These are phyloP conservation scores for Liparis tanakae DNA, from an alignment of 2,797 vertebrate species.

Conservation along the genomic window DNA sequence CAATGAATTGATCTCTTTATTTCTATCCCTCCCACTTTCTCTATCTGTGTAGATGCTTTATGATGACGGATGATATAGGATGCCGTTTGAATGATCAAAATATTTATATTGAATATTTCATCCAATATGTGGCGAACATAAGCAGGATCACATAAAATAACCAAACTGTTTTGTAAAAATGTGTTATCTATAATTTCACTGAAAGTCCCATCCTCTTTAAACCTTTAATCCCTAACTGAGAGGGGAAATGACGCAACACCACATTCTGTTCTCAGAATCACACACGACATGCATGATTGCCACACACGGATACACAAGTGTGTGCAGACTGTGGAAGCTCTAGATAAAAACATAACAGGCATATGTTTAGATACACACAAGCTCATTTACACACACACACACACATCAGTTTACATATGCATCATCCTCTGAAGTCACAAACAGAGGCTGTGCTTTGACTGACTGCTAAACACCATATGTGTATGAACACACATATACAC, in stretches of 20 bases:
- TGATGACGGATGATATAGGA: not conserved
- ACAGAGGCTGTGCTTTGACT: not conserved
- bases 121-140: not conserved
- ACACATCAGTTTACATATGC: constrained; percentile 12
- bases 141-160: not conserved
- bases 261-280: constrained; percentile 64
- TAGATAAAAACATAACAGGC: not conserved
- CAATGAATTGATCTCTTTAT: constrained; percentile 31
- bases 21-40: not conserved
- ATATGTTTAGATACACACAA: not conserved
- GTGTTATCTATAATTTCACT: not conserved
- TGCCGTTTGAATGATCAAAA: no score
- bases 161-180: not conserved
- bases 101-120: not conserved
- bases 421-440: constrained; percentile 18
- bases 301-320: constrained; percentile 5
- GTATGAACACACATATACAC: not conserved
- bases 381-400: not conserved
- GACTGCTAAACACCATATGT: constrained; percentile 7
- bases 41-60: constrained; percentile 5
- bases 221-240: constrained; percentile 73
- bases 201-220: constrained; percentile 60
- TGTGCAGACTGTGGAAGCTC: not conserved
- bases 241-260: constrained; percentile 64
- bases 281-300: constrained; percentile 16